phyloP scores from a whole-genome alignment of 1,140 invertebrate species.

The Oedothorax gibbosus region DNA sequence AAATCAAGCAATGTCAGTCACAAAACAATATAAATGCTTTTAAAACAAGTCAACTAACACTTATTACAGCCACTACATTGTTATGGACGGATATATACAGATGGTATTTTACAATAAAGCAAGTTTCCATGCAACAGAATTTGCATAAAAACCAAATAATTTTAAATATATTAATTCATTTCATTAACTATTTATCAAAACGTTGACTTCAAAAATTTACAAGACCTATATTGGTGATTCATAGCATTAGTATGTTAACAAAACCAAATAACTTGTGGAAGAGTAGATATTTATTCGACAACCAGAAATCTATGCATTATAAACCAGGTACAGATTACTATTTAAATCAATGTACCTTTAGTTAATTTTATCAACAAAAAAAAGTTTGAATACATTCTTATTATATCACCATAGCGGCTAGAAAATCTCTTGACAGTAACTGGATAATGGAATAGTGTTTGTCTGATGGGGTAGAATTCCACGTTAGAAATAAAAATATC shows the following conservation, averaged over 20 bases:
- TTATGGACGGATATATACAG: constrained; percentile 26
- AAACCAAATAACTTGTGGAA: background rate
- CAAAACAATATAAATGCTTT: too few species aligned
- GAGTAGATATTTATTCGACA: constrained; percentile 19
- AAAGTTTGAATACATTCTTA: too few species aligned
- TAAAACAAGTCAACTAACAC: background rate
- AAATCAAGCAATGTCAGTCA: background rate
- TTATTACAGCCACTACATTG: constrained; percentile 27
- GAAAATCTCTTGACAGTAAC: too few species aligned
- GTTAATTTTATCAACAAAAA: too few species aligned
- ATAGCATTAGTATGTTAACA: background rate
- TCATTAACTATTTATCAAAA: background rate
- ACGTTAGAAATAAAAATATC: too few species aligned
- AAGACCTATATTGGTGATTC: constrained; percentile 51
- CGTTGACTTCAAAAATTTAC: background rate
- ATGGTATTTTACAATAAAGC: constrained; percentile 10
- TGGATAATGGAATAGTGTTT: too few species aligned
- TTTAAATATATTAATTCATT: background rate
- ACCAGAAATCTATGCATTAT: background rate
- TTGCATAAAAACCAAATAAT: background rate
- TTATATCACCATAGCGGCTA: too few species aligned
- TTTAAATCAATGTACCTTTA: too few species aligned
- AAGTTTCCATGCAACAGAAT: constrained; percentile 5
- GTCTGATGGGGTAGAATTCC: too few species aligned
- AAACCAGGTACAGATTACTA: too few species aligned